Base-by-base conservation (phyloP, 1,140 invertebrate species). In the Sarcophaga peregrina region DNA sequence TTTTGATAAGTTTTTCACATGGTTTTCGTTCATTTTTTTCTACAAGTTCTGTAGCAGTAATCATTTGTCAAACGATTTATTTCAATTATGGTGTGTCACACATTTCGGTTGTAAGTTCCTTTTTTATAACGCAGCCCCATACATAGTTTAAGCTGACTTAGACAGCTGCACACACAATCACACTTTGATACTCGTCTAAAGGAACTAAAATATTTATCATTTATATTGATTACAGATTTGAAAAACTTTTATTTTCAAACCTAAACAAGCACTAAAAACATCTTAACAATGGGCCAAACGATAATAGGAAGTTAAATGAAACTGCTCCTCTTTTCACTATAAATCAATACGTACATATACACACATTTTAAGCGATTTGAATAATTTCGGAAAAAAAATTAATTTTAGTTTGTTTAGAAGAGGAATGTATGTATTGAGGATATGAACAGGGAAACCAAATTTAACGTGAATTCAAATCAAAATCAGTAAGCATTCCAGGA, bases 31-130 rank as follows among this genome's bases (percentile, higher is more conserved):
- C 58, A 68, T 68, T n/a, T 58, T 58, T 17, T 20, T 75, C 46
- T 75, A 45, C 6, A 13, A 46, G 9, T 47, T 11, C 46, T 81
- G 20, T 13, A 13, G 80, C 58, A 52, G 80, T 62, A 81, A 81
- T 68, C 80, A 81, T 81, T 81, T 81, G 80, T 81, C 80, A 81
- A 81, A 37, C 54, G 80, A 81, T 81, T 81, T 81, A 81, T 81
- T 81, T 81, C 80, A 81, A 81, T 81, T 81, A 81, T 62, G 9
- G 52, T 62, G 17, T 20, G 47, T 52, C 47, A 78, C n/a, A 20
- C n/a, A 52, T 78, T 78, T 78, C 50, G 9, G 47, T 37, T 47
- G 47, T 48, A 76, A 50, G 47, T 78, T 4, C 75, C 50, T 37
- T 68, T 68, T 68, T 68, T 68, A 68, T 68, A 68, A 37, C 25